These are phyloP conservation scores for Temnothorax rugatulus DNA, from an alignment of 2,888 invertebrate genomes.

Conservation along the genomic window DNA sequence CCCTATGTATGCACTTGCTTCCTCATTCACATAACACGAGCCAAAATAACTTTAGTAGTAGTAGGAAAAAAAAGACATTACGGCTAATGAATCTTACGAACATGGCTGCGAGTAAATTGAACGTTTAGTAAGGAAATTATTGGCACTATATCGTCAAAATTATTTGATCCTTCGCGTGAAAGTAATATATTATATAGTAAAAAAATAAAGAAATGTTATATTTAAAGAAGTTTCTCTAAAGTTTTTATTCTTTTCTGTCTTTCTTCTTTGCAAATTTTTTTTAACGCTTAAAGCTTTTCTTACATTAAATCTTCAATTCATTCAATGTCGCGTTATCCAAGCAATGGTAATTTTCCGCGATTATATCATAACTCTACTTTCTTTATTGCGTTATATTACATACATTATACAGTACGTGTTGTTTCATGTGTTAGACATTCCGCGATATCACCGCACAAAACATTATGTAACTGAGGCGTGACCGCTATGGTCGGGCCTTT, in stretches of 20 bases:
- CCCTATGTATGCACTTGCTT: conserved; percentile 8
- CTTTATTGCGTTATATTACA: conserved; percentile 5
- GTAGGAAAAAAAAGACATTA: conserved; percentile 19
- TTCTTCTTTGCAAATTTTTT: neutral
- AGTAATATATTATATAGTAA: neutral
- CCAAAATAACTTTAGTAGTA: conserved; percentile 13
- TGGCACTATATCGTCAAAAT: neutral
- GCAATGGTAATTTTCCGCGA: neutral
- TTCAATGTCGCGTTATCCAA: neutral
- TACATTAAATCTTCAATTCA: neutral
- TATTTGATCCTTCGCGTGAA: neutral
- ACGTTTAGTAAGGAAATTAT: neutral
- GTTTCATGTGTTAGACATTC: conserved; percentile 12
- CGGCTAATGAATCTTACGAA: neutral
- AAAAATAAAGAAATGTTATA: neutral
- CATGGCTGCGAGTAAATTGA: neutral
- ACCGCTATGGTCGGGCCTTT: conserved; percentile 35
- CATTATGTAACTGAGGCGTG: conserved; percentile 43
- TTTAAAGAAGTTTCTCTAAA: neutral
- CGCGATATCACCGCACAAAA: conserved; percentile 26
- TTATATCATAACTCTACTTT: neutral
- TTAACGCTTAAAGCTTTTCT: neutral
- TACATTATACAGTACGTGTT: neutral
- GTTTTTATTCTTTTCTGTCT: neutral
- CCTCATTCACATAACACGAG: neutral